phyloP scores from a whole-genome alignment of 53 echinoderm and acorn worm genomes.

The Hippasteria phrygiana region DNA sequence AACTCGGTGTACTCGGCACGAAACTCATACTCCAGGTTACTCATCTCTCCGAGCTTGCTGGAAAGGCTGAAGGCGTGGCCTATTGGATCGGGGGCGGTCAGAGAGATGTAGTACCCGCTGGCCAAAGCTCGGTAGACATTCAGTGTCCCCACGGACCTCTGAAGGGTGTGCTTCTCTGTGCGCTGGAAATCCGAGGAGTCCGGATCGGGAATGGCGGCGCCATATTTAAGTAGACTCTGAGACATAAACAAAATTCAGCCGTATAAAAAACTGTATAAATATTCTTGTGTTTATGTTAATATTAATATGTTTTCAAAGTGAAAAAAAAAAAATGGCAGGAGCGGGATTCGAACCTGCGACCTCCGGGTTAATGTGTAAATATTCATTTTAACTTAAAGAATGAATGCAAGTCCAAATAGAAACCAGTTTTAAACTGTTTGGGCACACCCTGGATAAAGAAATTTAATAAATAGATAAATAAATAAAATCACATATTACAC shows the following conservation, averaged over 20 bases:
- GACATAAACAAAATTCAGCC: background rate
- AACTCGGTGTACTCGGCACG: constrained; percentile 88
- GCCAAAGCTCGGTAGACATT: constrained; percentile 90
- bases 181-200: constrained; percentile 76
- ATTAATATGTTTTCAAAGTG: too few relatives aligned
- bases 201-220: constrained; percentile 83
- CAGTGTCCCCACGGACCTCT: constrained; percentile 91
- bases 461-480: too few relatives aligned
- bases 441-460: too few relatives aligned
- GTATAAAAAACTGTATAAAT: background rate
- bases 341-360: too few relatives aligned
- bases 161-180: constrained; percentile 94
- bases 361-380: too few relatives aligned
- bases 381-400: too few relatives aligned
- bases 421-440: too few relatives aligned
- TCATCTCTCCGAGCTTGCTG: constrained; percentile 83
- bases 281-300: too few relatives aligned
- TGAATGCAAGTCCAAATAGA: too few relatives aligned
- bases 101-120: constrained; percentile 91
- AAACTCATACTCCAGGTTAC: constrained; percentile 94
- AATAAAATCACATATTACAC: too few relatives aligned
- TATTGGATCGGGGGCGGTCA: constrained; percentile 89
- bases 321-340: too few relatives aligned
- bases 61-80: constrained; percentile 84
- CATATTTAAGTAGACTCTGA: constrained; percentile 87